Conservation (phyloP, 2,797 vertebrate genomes). For the Alectoris magna region DNA sequence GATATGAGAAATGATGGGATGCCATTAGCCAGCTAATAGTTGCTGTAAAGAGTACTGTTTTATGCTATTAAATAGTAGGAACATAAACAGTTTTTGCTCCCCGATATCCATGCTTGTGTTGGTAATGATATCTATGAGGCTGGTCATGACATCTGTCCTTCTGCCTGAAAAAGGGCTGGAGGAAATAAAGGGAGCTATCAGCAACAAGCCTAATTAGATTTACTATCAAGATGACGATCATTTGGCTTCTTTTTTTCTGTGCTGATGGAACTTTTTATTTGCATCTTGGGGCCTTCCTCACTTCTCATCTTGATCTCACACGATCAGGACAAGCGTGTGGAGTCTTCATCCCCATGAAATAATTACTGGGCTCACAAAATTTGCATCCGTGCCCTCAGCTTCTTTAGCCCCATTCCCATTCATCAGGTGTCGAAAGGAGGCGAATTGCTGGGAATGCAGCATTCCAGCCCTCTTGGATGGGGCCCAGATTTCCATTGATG, state of each 20-base stretch:
- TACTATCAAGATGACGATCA: not conserved
- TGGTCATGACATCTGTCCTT: slow-evolving; percentile 39
- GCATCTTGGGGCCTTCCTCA: not conserved
- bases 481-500: not conserved
- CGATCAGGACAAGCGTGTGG: not conserved
- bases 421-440: not conserved
- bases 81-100: slow-evolving; percentile 62
- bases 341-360: not conserved
- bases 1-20: slow-evolving; percentile 74
- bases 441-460: not conserved
- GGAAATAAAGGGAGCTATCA: slow-evolving; percentile 3
- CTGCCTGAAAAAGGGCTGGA: slow-evolving; percentile 3
- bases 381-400: not conserved
- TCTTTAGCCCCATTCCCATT: not conserved
- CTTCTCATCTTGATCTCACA: not conserved
- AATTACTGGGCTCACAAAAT: not conserved
- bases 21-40: slow-evolving; percentile 74
- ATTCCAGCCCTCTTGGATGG: not conserved
- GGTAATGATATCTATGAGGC: slow-evolving; percentile 32
- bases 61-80: slow-evolving; percentile 62
- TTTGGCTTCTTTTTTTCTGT: not conserved
- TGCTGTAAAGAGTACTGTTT: slow-evolving; percentile 74
- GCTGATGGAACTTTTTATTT: slow-evolving; percentile 1
- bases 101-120: not conserved
- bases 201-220: slow-evolving; percentile 15